Percentiles rank a stretch among this genome's conserved stretches.
phyloP scores from a whole-genome alignment of 2,797 vertebrate genomes.

The Sciaenops ocellatus region DNA sequence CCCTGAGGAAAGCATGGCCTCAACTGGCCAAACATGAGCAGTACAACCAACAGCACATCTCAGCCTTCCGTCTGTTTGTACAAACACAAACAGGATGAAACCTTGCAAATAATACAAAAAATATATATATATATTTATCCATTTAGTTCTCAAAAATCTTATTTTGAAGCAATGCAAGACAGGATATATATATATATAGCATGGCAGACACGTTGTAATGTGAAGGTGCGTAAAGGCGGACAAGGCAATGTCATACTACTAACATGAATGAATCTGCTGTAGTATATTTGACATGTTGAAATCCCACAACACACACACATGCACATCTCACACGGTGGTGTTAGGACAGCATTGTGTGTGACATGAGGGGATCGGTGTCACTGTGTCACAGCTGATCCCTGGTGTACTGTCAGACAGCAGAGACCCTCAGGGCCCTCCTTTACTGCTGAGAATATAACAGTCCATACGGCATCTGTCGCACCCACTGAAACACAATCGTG shows the following conservation, averaged over 20 bases:
- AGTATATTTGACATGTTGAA: constrained; percentile 45
- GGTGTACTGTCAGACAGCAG: constrained; percentile 83
- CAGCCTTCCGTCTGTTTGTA: neutral
- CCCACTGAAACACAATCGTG: constrained; percentile 63
- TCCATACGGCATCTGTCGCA: constrained; percentile 86
- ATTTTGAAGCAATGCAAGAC: neutral
- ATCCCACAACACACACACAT: constrained; percentile 24
- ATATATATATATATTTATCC: neutral
- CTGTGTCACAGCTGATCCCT: constrained; percentile 84
- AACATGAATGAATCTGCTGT: constrained; percentile 44
- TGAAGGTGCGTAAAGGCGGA: constrained; percentile 4
- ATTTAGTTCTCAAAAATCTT: neutral
- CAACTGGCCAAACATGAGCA: constrained; percentile 86
- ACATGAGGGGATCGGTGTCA: constrained; percentile 80
- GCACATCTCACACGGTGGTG: constrained; percentile 43
- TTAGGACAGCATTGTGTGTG: constrained; percentile 64
- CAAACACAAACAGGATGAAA: neutral
- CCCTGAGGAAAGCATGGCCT: constrained; percentile 89
- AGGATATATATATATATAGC: neutral
- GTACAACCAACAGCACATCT: constrained; percentile 73
- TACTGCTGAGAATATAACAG: constrained; percentile 79
- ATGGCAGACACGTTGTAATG: neutral
- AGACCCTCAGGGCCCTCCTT: constrained; percentile 79
- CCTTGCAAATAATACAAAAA: neutral
- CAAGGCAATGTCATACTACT: neutral